Evolutionary conservation across 2,797 vertebrate species (phyloP), one percentile per base, ranked within the genome.

Genomic region (Xenopus petersii): DNA sequence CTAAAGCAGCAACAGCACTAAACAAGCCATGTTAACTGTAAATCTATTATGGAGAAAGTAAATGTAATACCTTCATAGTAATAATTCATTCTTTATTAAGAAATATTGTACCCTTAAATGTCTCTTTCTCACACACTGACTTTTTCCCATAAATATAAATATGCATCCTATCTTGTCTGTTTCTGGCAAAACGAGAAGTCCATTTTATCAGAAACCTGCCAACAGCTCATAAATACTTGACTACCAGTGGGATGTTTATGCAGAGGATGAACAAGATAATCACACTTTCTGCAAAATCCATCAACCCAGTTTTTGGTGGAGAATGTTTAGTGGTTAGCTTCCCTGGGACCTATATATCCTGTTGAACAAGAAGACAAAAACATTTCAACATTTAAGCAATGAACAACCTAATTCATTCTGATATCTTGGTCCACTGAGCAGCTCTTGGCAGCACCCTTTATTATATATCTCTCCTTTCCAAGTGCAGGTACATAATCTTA

Each of bases 171-270:
- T 77, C 64, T 77, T 67, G 48, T 77, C 75, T 63, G 4, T 47
- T 3, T 26, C 63, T 77, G 70, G 64, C 64, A 73, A 61, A 33
- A 36, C 24, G 58, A 16, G 17, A 48, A 64, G 51, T n/a, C 51
- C 15, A 51, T 26, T 10, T 55, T 78, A 59, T 78, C 70, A 73
- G 26, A 60, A 73, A 73, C 24, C 51, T 73, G 71, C 66, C 75
- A 78, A 63, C 75, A 78, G 70, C 58, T 78, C 49, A 60, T 78
- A 64, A 78, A 78, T 69, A 58, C 67, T 42, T 77, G 58, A 51
- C 71, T 68, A 73, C 51, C 71, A 64, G 48, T 63, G 70, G 69
- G 67, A 42, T 73, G 75, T 73, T 68, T 58, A 67, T 77, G 24
- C 63, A 72, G 69, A 24, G 42, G 70, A 77, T 73, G 72, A 24